A percentile compares a stretch with the other conserved stretches of the same genome.
phyloP scores from a whole-genome alignment of 30 jellyfish, hydroid and myxozoan species.

The Sanderia malayensis region DNA sequence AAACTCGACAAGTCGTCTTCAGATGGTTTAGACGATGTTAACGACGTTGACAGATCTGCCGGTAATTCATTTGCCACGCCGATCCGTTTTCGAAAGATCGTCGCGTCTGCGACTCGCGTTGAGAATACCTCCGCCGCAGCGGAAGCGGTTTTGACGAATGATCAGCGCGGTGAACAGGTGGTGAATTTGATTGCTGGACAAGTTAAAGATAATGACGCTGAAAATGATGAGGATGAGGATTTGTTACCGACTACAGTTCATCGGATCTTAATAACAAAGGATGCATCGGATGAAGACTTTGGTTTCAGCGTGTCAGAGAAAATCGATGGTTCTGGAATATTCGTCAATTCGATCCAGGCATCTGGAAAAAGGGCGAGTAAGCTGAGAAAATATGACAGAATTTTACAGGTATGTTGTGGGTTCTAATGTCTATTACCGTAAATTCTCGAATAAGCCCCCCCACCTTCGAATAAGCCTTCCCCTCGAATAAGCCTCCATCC shows the following conservation, averaged over 20 bases:
- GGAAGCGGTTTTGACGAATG: not conserved
- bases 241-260: slow-evolving; percentile 14
- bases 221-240: not conserved
- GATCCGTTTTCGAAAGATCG: not conserved
- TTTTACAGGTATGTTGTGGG: slow-evolving; percentile 65
- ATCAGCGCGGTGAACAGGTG: not conserved
- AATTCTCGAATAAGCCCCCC: no score
- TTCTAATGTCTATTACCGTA: no score
- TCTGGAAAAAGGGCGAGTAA: slow-evolving; percentile 22
- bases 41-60: not conserved
- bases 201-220: not conserved
- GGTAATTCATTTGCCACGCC: not conserved
- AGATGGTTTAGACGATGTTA: slow-evolving; percentile 14
- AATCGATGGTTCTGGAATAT: slow-evolving; percentile 51
- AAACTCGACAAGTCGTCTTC: slow-evolving; percentile 31
- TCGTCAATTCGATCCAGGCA: slow-evolving; percentile 51
- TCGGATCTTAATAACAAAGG: slow-evolving; percentile 37
- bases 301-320: slow-evolving; percentile 78
- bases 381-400: slow-evolving; percentile 53
- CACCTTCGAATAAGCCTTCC: no score
- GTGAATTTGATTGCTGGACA: no score
- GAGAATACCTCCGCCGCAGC: not conserved
- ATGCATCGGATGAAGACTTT: slow-evolving; percentile 37
- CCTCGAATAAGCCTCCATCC: no score
- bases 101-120: not conserved